Evolutionary conservation across 2,797 vertebrate species (phyloP).

Genomic region (Notolepis coatsorum): DNA sequence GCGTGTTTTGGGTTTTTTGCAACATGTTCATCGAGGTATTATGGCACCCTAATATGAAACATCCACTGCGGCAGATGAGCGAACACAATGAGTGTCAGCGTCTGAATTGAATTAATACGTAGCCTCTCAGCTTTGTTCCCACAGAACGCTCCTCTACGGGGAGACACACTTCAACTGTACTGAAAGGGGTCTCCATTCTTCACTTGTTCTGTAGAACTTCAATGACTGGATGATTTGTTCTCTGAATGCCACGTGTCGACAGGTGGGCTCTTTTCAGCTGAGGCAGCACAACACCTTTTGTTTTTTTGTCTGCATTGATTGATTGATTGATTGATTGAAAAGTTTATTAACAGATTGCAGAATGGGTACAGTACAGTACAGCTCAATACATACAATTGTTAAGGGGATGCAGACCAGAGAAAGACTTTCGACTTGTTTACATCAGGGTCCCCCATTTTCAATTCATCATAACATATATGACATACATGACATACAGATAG

Average conservation of each 20-base stretch:
- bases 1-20: constrained; percentile 56
- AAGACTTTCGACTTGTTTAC: no score
- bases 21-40: constrained; percentile 26
- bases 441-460: no score
- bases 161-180: constrained; percentile 68
- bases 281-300: constrained; percentile 49
- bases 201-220: constrained; percentile 58
- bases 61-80: constrained; percentile 28
- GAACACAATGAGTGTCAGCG: constrained; percentile 55
- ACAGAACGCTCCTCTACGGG: constrained; percentile 63
- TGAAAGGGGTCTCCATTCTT: constrained; percentile 61
- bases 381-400: no score
- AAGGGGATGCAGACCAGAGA: no score
- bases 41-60: constrained; percentile 36
- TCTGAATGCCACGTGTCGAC: constrained; percentile 60
- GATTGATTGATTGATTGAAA: no score
- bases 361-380: no score
- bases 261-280: constrained; percentile 72
- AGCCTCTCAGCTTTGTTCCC: constrained; percentile 61
- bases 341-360: no score
- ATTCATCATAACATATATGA: no score
- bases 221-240: constrained; percentile 73
- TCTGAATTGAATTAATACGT: constrained; percentile 65
- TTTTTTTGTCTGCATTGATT: constrained; percentile 50
- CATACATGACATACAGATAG: no score